Conservation (phyloP, 2,797 vertebrate species). For the Coendou prehensilis region DNA sequence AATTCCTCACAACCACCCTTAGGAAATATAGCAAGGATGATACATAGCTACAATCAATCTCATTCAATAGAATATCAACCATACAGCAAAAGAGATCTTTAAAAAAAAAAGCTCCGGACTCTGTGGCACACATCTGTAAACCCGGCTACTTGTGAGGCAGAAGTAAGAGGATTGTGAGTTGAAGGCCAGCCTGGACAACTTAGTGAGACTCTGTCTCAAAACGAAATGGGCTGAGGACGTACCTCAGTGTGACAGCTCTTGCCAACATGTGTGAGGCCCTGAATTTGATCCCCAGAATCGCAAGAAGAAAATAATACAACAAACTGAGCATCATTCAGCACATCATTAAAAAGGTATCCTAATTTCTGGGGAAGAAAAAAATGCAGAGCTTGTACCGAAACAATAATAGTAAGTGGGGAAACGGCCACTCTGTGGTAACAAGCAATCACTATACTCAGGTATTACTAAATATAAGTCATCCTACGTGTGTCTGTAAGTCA, state of each 20-base stretch:
- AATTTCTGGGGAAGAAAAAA: background rate
- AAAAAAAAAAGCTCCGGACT: background rate
- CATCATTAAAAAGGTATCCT: background rate
- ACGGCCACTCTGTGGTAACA: background rate
- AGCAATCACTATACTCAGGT: background rate
- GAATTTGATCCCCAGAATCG: background rate
- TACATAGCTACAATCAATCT: accelerated
- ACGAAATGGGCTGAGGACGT: background rate
- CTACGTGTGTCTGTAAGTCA: conserved; percentile 98
- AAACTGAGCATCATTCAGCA: no score
- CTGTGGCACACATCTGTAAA: background rate
- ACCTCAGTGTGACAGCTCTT: background rate
- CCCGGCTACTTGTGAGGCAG: background rate
- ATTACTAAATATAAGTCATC: conserved; percentile 70
- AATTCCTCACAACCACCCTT: background rate
- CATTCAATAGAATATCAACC: background rate
- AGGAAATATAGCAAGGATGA: background rate
- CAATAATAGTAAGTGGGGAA: accelerated
- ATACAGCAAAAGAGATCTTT: background rate
- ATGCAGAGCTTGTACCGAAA: accelerated
- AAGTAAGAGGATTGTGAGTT: background rate
- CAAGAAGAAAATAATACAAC: background rate
- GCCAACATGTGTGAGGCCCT: background rate
- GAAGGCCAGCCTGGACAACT: no score
- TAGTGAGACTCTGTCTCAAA: background rate